Evolutionary conservation across 2,113 vertebrate species (phyloP), one percentile per base, ranked within the genome.

Genomic region (Neodontobutis hainanensis): DNA sequence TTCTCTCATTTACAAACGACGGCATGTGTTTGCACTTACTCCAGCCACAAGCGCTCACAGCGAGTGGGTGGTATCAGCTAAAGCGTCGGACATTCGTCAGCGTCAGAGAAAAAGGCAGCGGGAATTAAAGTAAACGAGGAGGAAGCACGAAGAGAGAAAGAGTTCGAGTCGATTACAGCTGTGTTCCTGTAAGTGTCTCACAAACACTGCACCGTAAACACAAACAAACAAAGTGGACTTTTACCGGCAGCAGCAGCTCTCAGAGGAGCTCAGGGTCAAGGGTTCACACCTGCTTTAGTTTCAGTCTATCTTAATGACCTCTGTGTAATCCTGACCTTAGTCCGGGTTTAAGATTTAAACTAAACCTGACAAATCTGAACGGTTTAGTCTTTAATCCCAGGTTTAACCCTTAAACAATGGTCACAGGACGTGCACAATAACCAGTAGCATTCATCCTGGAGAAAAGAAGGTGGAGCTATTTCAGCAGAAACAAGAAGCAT

Each of bases 1-100:
- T 27, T 27, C 19, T 27, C 19, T 27, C 19, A 53, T 16, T 49
- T 51, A 74, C 57, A 59, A 35, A 50, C 32, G 40, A 45, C 60
- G 80, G 73, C 81, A 87, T 84, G 73, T 87, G 85, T 67, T 82
- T 84, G 70, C 65, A 78, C 78, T 85, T 87, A 83, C 68, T 81
- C 73, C 62, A 51, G 48, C 81, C 75, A 85, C 69, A 83, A 78
- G 64, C 75, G 68, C 78, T 85, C 77, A 80, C 65, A 83, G 65
- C 73, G 65, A 73, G 83, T 79, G 81, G 83, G 83, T 84, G 81
- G 78, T 77, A 82, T 87, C 85, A 78, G 68, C 77, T 68, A 81
- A 81, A 71, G 61, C 34, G 27, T 77, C 43, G 59, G 67, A 65
- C 75, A 75, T 75, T 76, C 36, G 43, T 68, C 73, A 80, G 65